Evolutionary conservation across 2,113 vertebrate genomes (phyloP), one percentile per base, ranked within the genome.

Genomic region (Hippocampus barbouri): DNA sequence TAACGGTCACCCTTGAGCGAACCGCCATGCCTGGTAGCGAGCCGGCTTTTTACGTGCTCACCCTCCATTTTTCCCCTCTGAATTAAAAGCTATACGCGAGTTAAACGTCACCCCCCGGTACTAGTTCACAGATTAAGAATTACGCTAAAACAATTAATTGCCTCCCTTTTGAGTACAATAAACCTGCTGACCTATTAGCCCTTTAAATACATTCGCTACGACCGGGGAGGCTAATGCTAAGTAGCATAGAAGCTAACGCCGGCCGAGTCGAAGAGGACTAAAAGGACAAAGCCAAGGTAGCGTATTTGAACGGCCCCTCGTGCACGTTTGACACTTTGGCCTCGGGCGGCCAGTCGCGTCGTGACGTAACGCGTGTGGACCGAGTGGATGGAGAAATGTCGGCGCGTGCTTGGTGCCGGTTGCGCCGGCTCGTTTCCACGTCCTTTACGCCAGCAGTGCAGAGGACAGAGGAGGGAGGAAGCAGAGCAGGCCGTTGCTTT

Each of bases 361-460:
- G 14, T 47, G 43, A 66, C 43, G 43, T 66, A 25, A 66, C 23
- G 12, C 25, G 11, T 10, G 8, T 10, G 8, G 0, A 0, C 1
- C 53, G 25, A 30, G 1, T 14, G 51, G 11, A 0, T 1, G 2
- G 8, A 68, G 27, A 38, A 6, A 5, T 38, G 5, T 34, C 10
- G 1, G 47, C 27, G 12, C n/a, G 11, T 38, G 12, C 11, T 57
- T 38, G 59, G 41, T n/a, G 27, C 2, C 77, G 27, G 15, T 61
- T 0, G 41, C 21, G 23, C 2, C 79, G 59, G 59, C 20, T 0
- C 38, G 79, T 73, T 80, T 30, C 76, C 59, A 79, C 49, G 78
- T 82, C 89, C 87, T 88, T 86, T 72, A 77, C 72, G 27, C 21
- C 38, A 54, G 18, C 10, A 68, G 9, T 7, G 8, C 3, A 16